Base-by-base conservation (phyloP, 2,113 vertebrate genomes). In the Regulus satrapa region DNA sequence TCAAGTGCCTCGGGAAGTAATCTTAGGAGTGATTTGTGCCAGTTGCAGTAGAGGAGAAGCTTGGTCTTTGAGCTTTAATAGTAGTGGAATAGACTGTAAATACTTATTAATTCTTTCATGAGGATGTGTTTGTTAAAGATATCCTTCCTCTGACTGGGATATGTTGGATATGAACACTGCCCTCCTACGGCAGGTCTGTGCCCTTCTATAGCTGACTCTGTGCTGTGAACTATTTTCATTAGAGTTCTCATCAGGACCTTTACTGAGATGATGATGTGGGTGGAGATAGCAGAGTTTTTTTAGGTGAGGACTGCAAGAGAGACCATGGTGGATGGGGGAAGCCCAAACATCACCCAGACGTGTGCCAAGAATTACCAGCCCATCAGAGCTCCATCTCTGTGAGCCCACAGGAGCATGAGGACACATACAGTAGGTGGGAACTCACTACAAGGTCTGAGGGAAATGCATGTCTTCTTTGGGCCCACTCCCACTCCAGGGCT, bases 201-300 rank as follows among this genome's bases (percentile, higher is more conserved):
- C 8, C 5, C 40, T 45, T 64, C 38, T 2, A 2, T 49, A 69
- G 32, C 38, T 1, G 4, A 4, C 14, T 63, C 41, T 6, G 0
- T 72, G 58, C 67, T 62, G 29, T 85, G 54, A 58, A 90, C 46
- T 3, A 8, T 71, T 80, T 76, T 73, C 23, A 10, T 56, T 46
- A 15, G 12, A 23, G 34, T 56, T 88, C 38, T 49, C 32, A 40
- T 34, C 2, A 25, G 55, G 38, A 66, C 86, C 72, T 86, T 61
- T 68, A 86, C 28, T 43, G 43, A 93, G 73, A 40, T 51, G 40
- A 38, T 71, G 61, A 8, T 0, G 0, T 71, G 59, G 40, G 34
- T 55, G 55, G 59, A 86, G 46, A 18, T 63, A 19, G 45, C 67
- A 80, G 45, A 46, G 45, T 41, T 56, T 59, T 59, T 16, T 55